Percentiles rank a stretch among this genome's conserved stretches.
Conservation (phyloP, 1,140 invertebrate genomes). For the Portunus trituberculatus region DNA sequence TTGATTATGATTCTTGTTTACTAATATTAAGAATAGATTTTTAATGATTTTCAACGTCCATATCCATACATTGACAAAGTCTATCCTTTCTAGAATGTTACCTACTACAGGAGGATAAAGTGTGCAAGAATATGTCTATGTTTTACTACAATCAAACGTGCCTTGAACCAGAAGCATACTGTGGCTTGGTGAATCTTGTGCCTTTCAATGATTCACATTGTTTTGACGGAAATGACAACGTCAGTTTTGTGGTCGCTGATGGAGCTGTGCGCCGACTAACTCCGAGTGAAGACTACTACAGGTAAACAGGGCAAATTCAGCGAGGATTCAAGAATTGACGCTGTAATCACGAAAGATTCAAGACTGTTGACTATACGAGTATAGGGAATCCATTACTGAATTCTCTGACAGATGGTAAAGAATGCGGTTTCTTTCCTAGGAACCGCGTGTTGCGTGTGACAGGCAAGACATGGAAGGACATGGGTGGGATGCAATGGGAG, state of each 20-base stretch:
- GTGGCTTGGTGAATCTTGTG: constrained; percentile 92
- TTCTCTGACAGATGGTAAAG: not conserved
- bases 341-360: not conserved
- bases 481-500: constrained; percentile 94
- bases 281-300: constrained; percentile 93
- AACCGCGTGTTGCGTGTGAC: constrained; percentile 79
- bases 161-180: constrained; percentile 79
- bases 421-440: constrained; percentile 2
- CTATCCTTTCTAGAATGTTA: constrained; percentile 59
- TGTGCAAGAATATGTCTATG: constrained; percentile 36
- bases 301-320: constrained; percentile 83
- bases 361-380: not conserved
- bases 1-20: too few species aligned
- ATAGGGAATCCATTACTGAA: not conserved
- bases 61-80: not conserved
- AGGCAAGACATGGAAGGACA: constrained; percentile 90
- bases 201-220: constrained; percentile 81
- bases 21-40: not conserved
- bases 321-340: not conserved
- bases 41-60: not conserved
- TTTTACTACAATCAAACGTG: constrained; percentile 71
- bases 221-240: not conserved
- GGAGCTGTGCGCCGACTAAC: constrained; percentile 84
- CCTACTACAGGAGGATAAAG: not conserved
- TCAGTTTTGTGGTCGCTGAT: constrained; percentile 70